These are phyloP conservation scores for Ceuthmochares aereus DNA, from an alignment of 2,113 vertebrate species.

Conservation along the genomic window DNA sequence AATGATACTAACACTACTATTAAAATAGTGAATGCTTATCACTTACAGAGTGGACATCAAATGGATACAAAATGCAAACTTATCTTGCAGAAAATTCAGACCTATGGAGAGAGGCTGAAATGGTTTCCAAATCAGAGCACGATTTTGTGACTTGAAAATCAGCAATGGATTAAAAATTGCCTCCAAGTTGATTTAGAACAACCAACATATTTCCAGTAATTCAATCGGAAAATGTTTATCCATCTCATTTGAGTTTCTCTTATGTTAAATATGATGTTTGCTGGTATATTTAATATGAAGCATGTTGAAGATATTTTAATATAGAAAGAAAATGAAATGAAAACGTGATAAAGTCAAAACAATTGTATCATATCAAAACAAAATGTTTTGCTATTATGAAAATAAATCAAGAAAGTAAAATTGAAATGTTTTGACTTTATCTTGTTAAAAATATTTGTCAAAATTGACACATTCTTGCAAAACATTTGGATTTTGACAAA, in stretches of 20 bases:
- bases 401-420: conserved; percentile 57
- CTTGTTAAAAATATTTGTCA: conserved; percentile 60
- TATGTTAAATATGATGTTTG: conserved; percentile 10
- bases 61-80: neutral
- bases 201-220: neutral
- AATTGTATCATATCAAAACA: conserved; percentile 39
- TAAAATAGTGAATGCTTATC: neutral
- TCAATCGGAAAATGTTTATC: conserved; percentile 22
- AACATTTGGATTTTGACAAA: conserved; percentile 64
- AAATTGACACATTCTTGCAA: conserved; percentile 48
- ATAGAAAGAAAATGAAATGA: conserved; percentile 24
- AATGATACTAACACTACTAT: neutral
- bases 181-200: neutral
- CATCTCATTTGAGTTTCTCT: conserved; percentile 22
- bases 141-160: neutral
- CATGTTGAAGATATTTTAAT: conserved; percentile 23
- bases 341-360: conserved; percentile 48
- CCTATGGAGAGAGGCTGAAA: neutral
- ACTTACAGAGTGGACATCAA: neutral
- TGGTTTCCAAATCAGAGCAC: neutral
- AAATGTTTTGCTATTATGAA: conserved; percentile 50
- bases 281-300: conserved; percentile 40
- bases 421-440: conserved; percentile 64
- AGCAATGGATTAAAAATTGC: neutral
- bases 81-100: neutral